Evolutionary conservation across 2,797 vertebrate genomes (phyloP).

Genomic region (Acanthornis magna): DNA sequence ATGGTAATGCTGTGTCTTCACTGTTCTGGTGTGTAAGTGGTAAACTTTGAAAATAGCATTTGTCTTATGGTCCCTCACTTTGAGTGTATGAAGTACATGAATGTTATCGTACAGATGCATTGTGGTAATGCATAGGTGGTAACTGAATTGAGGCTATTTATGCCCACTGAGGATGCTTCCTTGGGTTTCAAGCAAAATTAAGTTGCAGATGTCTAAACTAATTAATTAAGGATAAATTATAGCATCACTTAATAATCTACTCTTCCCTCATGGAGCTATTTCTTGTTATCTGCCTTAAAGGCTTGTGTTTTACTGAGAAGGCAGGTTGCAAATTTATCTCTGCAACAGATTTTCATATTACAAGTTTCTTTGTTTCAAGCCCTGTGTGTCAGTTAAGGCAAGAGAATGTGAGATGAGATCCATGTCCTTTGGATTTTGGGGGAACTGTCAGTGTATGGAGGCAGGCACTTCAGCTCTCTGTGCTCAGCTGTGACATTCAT

Average conservation of each 20-base stretch:
- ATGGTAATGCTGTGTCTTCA: background rate
- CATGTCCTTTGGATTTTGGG: background rate
- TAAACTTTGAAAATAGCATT: background rate
- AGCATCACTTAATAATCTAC: background rate
- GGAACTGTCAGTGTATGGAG: background rate
- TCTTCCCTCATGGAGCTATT: background rate
- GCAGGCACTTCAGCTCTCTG: background rate
- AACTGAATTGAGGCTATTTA: background rate
- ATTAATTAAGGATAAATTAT: background rate
- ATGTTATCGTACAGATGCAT: background rate
- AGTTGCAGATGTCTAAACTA: background rate
- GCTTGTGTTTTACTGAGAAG: background rate
- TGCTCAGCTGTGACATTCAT: background rate
- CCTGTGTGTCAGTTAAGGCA: background rate
- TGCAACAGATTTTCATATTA: background rate
- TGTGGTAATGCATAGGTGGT: too few relatives aligned
- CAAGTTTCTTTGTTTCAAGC: background rate
- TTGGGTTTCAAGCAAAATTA: background rate
- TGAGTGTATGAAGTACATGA: background rate
- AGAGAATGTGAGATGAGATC: background rate
- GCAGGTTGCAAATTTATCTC: background rate
- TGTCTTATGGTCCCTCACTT: background rate
- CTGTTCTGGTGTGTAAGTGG: background rate
- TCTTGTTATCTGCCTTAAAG: background rate
- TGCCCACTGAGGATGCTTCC: background rate